Evolutionary conservation across 2,113 vertebrate species (phyloP).

Genomic region (Tor tambroides): DNA sequence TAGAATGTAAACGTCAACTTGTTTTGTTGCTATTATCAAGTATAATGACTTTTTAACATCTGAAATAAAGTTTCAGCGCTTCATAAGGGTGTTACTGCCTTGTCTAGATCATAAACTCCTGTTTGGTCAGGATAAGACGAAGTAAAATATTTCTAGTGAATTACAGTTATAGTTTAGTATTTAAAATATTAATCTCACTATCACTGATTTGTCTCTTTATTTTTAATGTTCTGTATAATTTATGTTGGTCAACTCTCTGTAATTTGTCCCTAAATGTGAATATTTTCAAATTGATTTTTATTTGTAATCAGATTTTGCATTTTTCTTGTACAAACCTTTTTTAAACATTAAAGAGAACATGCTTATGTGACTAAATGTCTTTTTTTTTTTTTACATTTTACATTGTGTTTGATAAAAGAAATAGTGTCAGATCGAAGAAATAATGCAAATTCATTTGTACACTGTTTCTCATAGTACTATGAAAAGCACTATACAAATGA

Average conservation of each 20-base stretch:
- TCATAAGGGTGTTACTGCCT: neutral
- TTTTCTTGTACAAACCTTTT: neutral
- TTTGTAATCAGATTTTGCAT: neutral
- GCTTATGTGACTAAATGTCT: neutral
- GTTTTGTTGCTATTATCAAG: neutral
- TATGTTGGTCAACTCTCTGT: neutral
- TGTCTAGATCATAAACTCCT: neutral
- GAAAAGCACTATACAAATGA: too few species aligned
- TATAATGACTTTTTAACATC: neutral
- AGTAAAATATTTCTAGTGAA: neutral
- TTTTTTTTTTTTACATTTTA: neutral
- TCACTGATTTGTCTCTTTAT: neutral
- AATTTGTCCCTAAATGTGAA: neutral
- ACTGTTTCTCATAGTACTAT: too few species aligned
- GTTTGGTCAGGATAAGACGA: slow-evolving; percentile 14
- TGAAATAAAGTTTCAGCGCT: neutral
- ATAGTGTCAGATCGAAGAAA: too few species aligned
- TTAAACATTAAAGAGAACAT: slow-evolving; percentile 15
- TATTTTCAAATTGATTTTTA: neutral
- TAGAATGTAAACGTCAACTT: neutral
- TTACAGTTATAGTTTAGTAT: neutral
- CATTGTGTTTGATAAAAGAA: neutral
- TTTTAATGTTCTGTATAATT: neutral
- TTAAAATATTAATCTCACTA: neutral
- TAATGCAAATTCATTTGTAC: too few species aligned